These are phyloP conservation scores for Anthopleura xanthogrammica DNA, from an alignment of 92 coral and sea anemone genomes.

Conservation along the genomic window DNA sequence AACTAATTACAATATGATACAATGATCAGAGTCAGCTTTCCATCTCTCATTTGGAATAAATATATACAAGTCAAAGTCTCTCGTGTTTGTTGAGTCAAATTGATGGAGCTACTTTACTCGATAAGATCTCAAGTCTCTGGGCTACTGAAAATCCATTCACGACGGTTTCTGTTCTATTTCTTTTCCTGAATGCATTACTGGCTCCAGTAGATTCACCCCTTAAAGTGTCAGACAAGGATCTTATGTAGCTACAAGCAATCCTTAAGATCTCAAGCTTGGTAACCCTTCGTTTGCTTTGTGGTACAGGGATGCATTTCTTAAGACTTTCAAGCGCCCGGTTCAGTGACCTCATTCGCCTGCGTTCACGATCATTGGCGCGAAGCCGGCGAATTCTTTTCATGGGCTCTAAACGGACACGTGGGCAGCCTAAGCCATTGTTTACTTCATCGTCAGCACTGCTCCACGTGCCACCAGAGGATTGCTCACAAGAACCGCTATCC, in stretches of 20 bases:
- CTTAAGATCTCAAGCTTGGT: conserved; percentile 93
- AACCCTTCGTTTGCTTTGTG: conserved; percentile 91
- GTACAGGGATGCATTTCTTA: conserved; percentile 95
- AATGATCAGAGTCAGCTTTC: background rate
- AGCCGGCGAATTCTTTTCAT: conserved; percentile 94
- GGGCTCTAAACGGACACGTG: conserved; percentile 73
- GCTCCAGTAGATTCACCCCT: conserved; percentile 62
- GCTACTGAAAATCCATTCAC: conserved; percentile 96
- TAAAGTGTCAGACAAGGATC: conserved; percentile 90
- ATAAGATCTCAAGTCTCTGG: conserved; percentile 89
- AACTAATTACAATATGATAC: background rate
- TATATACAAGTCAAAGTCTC: background rate
- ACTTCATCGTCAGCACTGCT: conserved; percentile 41
- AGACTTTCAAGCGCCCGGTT: conserved; percentile 94
- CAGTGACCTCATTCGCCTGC: conserved; percentile 90
- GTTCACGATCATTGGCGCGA: conserved; percentile 99
- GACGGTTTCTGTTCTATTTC: conserved; percentile 62
- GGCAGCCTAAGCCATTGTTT: conserved; percentile 41
- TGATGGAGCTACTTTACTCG: conserved; percentile 46
- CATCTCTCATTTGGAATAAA: background rate
- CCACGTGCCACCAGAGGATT: conserved; percentile 65
- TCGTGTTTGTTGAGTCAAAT: background rate
- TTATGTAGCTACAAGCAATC: conserved; percentile 95
- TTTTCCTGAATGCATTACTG: conserved; percentile 50
- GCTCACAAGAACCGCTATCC: conserved; percentile 28